Percentiles rank a stretch among this genome's conserved stretches.
Conservation (phyloP, 2,888 invertebrate species). For the Griposia aprilina region DNA sequence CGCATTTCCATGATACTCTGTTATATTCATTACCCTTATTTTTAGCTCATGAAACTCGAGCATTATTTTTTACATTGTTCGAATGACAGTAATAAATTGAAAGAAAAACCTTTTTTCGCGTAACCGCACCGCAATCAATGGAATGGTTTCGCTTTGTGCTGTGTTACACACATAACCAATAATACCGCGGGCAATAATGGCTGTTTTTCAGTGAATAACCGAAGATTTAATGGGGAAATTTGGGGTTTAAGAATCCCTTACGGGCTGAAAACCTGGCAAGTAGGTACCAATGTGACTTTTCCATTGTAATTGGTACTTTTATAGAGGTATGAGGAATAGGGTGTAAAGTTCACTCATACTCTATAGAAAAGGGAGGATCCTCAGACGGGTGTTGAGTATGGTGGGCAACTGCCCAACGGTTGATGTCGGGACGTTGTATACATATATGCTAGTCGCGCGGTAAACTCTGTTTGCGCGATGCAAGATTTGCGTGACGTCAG, state of each 20-base stretch:
- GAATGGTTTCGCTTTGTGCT: slow-evolving; percentile 13
- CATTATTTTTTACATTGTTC: slow-evolving; percentile 33
- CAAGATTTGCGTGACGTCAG: too few species aligned
- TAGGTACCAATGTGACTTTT: neutral
- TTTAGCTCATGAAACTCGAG: slow-evolving; percentile 22
- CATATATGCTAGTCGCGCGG: too few species aligned
- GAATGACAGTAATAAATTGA: slow-evolving; percentile 47
- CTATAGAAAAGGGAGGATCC: too few species aligned
- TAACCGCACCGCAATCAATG: slow-evolving; percentile 41
- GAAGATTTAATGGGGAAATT: neutral
- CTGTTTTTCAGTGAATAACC: neutral
- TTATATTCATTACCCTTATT: slow-evolving; percentile 16
- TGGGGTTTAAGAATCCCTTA: neutral
- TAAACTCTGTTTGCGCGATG: too few species aligned
- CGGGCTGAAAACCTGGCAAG: neutral
- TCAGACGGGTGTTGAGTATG: too few species aligned
- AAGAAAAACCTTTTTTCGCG: slow-evolving; percentile 28
- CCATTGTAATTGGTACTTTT: neutral
- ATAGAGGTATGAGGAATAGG: too few species aligned
- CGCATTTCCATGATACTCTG: slow-evolving; percentile 1
- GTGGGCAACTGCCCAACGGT: too few species aligned
- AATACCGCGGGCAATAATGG: slow-evolving; percentile 1
- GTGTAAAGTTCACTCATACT: too few species aligned
- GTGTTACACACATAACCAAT: slow-evolving; percentile 13
- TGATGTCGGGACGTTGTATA: too few species aligned